Conservation (phyloP, 1,140 invertebrate species). For the Pachypeltis micranthus region DNA sequence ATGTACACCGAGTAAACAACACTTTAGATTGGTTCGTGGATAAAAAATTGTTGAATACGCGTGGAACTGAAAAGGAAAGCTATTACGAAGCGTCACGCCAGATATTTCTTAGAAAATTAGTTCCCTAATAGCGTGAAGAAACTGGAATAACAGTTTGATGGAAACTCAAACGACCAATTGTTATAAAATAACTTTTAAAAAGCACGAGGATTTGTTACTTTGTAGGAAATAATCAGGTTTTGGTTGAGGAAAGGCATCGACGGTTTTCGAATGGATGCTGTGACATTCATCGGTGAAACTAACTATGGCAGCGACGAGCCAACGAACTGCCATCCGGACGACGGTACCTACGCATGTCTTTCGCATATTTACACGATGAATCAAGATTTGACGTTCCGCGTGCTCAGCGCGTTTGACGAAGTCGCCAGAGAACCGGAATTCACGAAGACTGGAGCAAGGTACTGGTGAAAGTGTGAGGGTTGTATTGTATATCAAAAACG, state of each 20-base stretch:
- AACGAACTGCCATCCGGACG: conserved; percentile 28
- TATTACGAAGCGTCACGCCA: too few relatives aligned
- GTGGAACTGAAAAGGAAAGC: too few relatives aligned
- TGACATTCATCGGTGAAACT: conserved; percentile 39
- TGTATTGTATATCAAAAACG: too few relatives aligned
- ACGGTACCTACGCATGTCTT: not conserved
- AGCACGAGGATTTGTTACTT: too few relatives aligned
- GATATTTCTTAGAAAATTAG: too few relatives aligned
- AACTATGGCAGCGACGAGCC: conserved; percentile 17
- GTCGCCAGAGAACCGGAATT: not conserved
- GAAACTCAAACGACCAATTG: not conserved
- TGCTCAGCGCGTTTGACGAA: not conserved
- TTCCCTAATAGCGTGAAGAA: too few relatives aligned
- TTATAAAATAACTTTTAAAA: too few relatives aligned
- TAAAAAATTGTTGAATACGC: too few relatives aligned
- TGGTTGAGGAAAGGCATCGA: conserved; percentile 57
- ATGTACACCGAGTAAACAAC: too few relatives aligned
- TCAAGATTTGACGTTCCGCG: not conserved
- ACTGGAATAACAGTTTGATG: not conserved
- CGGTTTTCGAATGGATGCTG: conserved; percentile 56
- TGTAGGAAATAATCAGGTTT: conserved; percentile 33
- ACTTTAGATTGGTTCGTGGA: too few relatives aligned
- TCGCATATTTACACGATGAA: not conserved
- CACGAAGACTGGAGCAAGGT: too few relatives aligned
- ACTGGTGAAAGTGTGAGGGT: too few relatives aligned